Evolutionary conservation across 2,888 invertebrate genomes (phyloP).

Genomic region (Cheilosia impressa): DNA sequence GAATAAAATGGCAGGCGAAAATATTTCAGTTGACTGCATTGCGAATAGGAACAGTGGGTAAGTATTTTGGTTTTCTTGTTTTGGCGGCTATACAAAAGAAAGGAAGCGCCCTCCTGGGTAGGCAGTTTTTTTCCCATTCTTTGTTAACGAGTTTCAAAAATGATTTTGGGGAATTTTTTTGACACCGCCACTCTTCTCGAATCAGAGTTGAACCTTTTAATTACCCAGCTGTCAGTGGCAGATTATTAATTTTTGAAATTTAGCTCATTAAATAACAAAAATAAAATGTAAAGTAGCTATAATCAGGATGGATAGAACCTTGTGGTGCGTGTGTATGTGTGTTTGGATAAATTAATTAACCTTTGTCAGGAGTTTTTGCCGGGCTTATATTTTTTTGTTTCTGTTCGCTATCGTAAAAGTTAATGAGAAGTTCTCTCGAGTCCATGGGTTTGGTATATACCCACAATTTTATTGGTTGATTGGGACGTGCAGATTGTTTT

Average conservation of each 20-base stretch:
- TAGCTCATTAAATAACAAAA: constrained; percentile 6
- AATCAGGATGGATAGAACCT: neutral
- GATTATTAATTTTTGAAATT: constrained; percentile 17
- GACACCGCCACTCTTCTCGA: neutral
- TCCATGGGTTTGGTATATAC: too few species aligned
- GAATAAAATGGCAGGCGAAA: neutral
- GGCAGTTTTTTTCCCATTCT: too few species aligned
- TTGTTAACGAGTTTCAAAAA: too few species aligned
- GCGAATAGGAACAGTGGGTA: neutral
- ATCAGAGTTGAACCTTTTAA: constrained; percentile 43
- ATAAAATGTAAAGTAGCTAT: neutral
- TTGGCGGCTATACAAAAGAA: neutral
- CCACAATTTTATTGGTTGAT: constrained; percentile 30
- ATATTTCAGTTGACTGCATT: constrained; percentile 12
- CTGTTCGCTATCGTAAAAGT: too few species aligned
- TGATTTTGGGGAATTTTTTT: too few species aligned
- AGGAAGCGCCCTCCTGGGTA: neutral
- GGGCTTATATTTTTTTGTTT: too few species aligned
- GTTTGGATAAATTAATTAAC: too few species aligned
- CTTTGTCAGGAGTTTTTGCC: too few species aligned
- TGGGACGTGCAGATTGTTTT: constrained; percentile 30
- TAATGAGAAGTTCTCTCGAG: too few species aligned
- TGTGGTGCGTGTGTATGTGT: too few species aligned
- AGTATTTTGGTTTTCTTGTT: neutral
- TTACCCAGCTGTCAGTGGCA: constrained; percentile 59